These are phyloP conservation scores for Andricus quercusramuli DNA, from an alignment of 2,888 invertebrate species.

Conservation along the genomic window DNA sequence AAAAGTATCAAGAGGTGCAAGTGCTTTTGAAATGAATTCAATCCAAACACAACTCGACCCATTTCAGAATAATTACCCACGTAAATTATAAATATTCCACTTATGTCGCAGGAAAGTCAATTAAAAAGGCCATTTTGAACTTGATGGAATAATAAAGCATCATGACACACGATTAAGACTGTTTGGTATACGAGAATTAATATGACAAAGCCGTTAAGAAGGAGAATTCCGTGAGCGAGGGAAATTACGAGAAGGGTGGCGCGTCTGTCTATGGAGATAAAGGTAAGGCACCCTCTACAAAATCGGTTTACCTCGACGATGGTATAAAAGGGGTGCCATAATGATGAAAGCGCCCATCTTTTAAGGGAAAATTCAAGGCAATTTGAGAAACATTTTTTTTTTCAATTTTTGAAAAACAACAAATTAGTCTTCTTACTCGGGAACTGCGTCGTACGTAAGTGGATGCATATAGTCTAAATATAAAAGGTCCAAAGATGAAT, in stretches of 20 bases:
- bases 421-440: background rate
- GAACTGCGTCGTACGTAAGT: background rate
- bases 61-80: background rate
- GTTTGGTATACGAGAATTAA: background rate
- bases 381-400: background rate
- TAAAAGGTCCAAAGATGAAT: background rate
- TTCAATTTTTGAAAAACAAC: background rate
- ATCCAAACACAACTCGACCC: too few species aligned
- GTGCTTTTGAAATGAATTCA: too few species aligned
- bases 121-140: background rate
- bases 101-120: background rate
- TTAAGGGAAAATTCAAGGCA: background rate
- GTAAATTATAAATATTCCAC: background rate
- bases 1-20: too few species aligned
- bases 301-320: slow-evolving; percentile 17
- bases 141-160: background rate
- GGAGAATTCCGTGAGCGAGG: background rate
- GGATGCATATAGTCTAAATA: background rate
- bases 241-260: background rate
- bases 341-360: background rate
- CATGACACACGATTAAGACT: background rate
- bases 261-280: background rate
- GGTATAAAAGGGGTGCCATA: background rate
- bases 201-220: background rate
- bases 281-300: background rate